These are phyloP conservation scores for Drosophila mettleri DNA, from an alignment of 2,888 invertebrate species.

Conservation along the genomic window DNA sequence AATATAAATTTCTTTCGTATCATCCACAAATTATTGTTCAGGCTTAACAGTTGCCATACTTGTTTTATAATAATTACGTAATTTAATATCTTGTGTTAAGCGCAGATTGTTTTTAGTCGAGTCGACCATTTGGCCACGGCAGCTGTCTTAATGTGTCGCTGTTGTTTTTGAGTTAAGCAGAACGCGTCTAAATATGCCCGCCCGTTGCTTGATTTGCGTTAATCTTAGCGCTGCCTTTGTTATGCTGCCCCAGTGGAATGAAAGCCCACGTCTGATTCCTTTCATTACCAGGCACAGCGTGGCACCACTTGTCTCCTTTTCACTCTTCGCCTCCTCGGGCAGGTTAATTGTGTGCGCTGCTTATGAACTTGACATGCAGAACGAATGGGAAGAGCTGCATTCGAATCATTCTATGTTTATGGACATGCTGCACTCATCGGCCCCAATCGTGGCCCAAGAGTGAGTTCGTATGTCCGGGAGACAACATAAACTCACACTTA, in stretches of 20 bases:
- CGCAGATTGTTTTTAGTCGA: background rate
- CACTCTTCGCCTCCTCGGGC: background rate
- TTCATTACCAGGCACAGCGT: slow-evolving; percentile 64
- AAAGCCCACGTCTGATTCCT: slow-evolving; percentile 31
- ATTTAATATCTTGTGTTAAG: too few species aligned
- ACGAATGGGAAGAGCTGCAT: slow-evolving; percentile 43
- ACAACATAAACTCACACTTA: slow-evolving; percentile 76
- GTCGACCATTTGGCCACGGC: slow-evolving; percentile 3
- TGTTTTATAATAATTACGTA: too few species aligned
- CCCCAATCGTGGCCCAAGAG: slow-evolving; percentile 14
- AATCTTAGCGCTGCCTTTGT: slow-evolving; percentile 62
- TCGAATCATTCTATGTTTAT: slow-evolving; percentile 33
- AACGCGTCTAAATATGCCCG: slow-evolving; percentile 45
- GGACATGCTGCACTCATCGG: slow-evolving; percentile 33
- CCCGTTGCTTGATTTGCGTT: slow-evolving; percentile 62
- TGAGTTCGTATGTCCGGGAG: slow-evolving; percentile 16
- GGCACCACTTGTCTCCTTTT: slow-evolving; percentile 25
- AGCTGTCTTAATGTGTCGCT: slow-evolving; percentile 42
- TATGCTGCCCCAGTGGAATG: slow-evolving; percentile 43
- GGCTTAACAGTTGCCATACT: too few species aligned
- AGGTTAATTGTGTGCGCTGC: slow-evolving; percentile 66
- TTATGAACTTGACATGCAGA: slow-evolving; percentile 70
- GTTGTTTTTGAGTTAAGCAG: slow-evolving; percentile 34
- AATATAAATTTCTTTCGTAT: too few species aligned
- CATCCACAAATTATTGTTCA: too few species aligned